A percentile compares a stretch with the other conserved stretches of the same genome.
These are phyloP conservation scores for Holothuria leucospilota DNA, from an alignment of 53 echinoderm and acorn worm species.

Conservation along the genomic window DNA sequence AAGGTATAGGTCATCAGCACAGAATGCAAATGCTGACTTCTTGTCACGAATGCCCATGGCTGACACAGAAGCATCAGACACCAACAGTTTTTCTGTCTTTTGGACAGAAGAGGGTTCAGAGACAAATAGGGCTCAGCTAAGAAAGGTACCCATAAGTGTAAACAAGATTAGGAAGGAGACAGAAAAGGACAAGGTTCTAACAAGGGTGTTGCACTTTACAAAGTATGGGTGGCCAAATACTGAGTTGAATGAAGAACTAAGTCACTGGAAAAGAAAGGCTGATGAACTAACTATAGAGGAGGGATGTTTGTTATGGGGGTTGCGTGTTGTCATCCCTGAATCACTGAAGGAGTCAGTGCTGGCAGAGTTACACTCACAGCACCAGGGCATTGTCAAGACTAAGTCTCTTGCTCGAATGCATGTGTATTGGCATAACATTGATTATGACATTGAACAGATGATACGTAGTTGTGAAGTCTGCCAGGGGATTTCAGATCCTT, in stretches of 20 bases:
- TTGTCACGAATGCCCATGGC: background rate
- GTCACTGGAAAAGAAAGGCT: background rate
- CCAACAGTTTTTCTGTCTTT: background rate
- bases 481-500: conserved; percentile 9
- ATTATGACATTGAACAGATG: conserved; percentile 39
- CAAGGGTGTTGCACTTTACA: conserved; percentile 28
- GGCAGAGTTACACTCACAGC: conserved; percentile 27
- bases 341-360: background rate
- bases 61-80: background rate
- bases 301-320: conserved; percentile 39
- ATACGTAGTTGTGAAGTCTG: conserved; percentile 30
- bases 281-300: conserved; percentile 15
- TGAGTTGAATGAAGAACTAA: conserved; percentile 7
- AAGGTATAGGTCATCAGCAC: background rate
- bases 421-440: conserved; percentile 41
- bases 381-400: conserved; percentile 36
- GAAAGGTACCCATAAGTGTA: conserved; percentile 2
- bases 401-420: conserved; percentile 47
- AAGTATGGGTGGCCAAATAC: conserved; percentile 28
- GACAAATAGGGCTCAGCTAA: background rate
- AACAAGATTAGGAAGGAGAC: background rate
- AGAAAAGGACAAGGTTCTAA: background rate
- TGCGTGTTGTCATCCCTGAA: conserved; percentile 21
- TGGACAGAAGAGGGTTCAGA: conserved; percentile 31
- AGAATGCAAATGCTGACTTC: background rate